These are phyloP conservation scores for Callimorpha dominula DNA, from an alignment of 2,888 invertebrate genomes.

Conservation along the genomic window DNA sequence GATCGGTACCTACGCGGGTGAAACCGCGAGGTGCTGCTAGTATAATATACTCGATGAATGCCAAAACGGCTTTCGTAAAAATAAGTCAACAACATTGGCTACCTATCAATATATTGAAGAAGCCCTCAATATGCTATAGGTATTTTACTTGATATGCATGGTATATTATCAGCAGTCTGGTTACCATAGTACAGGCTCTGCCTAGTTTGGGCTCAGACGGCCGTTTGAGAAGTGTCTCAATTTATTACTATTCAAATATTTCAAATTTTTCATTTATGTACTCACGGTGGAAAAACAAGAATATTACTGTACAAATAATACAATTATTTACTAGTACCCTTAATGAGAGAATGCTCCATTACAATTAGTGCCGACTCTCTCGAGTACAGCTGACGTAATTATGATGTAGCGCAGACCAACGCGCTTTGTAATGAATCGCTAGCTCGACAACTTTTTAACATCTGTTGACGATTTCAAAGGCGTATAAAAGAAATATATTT, in stretches of 20 bases:
- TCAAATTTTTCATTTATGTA: not conserved
- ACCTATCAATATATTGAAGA: too few relatives aligned
- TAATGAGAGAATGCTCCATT: slow-evolving; percentile 1
- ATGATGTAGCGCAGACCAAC: slow-evolving; percentile 1
- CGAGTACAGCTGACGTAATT: slow-evolving; percentile 7
- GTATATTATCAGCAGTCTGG: too few relatives aligned
- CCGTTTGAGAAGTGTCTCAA: too few relatives aligned
- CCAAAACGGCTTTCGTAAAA: too few relatives aligned
- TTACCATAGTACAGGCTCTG: too few relatives aligned
- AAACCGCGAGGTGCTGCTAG: too few relatives aligned
- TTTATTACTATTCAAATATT: not conserved
- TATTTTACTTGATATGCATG: too few relatives aligned
- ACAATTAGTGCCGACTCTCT: slow-evolving; percentile 4
- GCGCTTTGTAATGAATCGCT: slow-evolving; percentile 9
- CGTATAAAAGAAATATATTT: not conserved
- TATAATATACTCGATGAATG: too few relatives aligned
- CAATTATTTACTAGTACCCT: not conserved
- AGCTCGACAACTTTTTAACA: not conserved
- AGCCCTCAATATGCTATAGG: too few relatives aligned
- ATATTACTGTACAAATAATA: slow-evolving; percentile 2
- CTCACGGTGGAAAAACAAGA: not conserved
- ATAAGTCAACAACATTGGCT: too few relatives aligned
- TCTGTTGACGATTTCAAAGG: slow-evolving; percentile 1
- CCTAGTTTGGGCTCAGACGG: too few relatives aligned
- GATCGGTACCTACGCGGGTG: too few relatives aligned